Evolutionary conservation across 1,140 invertebrate species (phyloP), one percentile per base, ranked within the genome.

Genomic region (Oedothorax gibbosus): DNA sequence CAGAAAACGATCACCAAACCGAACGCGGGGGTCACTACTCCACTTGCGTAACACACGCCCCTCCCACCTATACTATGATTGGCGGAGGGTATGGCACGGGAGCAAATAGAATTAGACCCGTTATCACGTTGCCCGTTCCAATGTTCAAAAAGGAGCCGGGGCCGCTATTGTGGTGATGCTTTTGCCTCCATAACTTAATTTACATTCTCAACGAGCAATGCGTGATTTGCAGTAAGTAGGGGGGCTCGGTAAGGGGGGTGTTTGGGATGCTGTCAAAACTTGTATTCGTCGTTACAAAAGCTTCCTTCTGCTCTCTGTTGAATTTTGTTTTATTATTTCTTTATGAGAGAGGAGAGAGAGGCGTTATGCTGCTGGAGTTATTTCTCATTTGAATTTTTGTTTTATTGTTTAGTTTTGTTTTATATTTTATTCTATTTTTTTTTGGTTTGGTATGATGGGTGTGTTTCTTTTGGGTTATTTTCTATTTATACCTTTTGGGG

Each of bases 101-200:
- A 83, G 81, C 81, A 83, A 83, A 83, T 83, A 83, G 81, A 73
- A 83, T 83, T 83, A 83, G 81, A 83, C 69, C 81, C 81, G 81
- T 83, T 83, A 83, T 83, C 81, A 66, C 81, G 81, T 83, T 83
- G 81, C 81, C 66, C 49, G 14, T 14, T 50, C 35, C 35, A 21
- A 56, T 7, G 65, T 18, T 65, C 35, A 35, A 15, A 4, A 57
- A 51, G 60, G n/a, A 71, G 78, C 78, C 71, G 49, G 68, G 68
- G 79, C 79, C 68, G 60, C 72, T 83, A 83, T 83, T 83, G 73
- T 83, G 81, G 81, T 76, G 81, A 83, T 83, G 81, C 81, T 83
- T 83, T 83, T 83, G 81, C 81, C 53, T 75, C 62, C 81, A 75
- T 83, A 83, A 83, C 81, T 83, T 83, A 83, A 83, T 83, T 83